Conservation (phyloP, 2,888 invertebrate genomes). For the Iselma pallidipennis region DNA sequence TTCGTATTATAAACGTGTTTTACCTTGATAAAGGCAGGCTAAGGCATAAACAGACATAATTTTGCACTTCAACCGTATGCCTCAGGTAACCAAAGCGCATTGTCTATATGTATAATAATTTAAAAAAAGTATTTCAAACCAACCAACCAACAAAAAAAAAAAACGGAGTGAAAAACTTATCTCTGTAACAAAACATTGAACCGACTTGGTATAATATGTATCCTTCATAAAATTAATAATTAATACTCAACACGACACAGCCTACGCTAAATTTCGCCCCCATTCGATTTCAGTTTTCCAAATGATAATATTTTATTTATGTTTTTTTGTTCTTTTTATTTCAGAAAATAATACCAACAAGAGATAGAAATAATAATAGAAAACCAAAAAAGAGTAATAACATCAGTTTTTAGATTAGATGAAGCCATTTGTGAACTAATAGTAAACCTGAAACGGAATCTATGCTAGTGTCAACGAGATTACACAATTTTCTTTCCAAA, state of each 20-base stretch:
- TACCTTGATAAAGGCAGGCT: constrained; percentile 25
- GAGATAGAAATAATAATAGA: not conserved
- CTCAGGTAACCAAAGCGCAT: constrained; percentile 19
- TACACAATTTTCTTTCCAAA: constrained; percentile 9
- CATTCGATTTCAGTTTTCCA: not conserved
- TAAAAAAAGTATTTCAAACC: constrained; percentile 14
- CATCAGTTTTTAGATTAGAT: not conserved
- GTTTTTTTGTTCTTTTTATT: too few relatives aligned
- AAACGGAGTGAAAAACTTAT: not conserved
- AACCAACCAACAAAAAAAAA: not conserved
- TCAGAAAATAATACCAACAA: too few relatives aligned
- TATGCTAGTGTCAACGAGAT: constrained; percentile 3
- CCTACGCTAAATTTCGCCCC: not conserved
- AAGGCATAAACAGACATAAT: constrained; percentile 25
- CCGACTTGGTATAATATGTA: constrained; percentile 2
- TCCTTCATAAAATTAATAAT: constrained; percentile 3
- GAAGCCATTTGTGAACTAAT: not conserved
- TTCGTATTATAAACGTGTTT: constrained; percentile 24
- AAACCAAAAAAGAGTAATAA: not conserved
- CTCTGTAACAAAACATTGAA: constrained; percentile 1
- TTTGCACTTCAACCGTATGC: constrained; percentile 22
- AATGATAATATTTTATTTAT: too few relatives aligned
- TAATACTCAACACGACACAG: constrained; percentile 1
- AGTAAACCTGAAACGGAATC: not conserved
- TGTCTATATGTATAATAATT: constrained; percentile 21